Evolutionary conservation across 2,888 invertebrate genomes (phyloP), one percentile per base, ranked within the genome.

Genomic region (Branchipolynoe longqiensis): DNA sequence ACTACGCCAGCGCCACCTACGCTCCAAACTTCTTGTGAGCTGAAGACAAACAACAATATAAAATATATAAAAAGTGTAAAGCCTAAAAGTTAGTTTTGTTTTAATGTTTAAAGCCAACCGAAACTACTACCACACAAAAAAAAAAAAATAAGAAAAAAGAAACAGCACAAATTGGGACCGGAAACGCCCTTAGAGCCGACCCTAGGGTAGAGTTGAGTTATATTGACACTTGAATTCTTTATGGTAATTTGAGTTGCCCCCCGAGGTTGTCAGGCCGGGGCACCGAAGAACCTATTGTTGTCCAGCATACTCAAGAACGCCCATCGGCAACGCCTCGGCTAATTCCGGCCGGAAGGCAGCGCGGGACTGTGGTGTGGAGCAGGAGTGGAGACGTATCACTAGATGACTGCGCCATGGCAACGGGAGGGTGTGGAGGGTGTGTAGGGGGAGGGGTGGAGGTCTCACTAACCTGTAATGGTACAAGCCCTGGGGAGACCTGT

Each of bases 191-290:
- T 69, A 8, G 69, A n/a, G 69, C 69, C n/a, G 28, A 0, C 69
- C 36, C 33, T 38, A 38, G 18, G 33, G 69, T 33, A 33, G 69
- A 33, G 69, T 33, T 69, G 69, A 69, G 69, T 69, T 69, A 69
- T 69, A 69, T 69, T 69, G 69, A 69, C 69, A 69, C 69, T 33
- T 69, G 36, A 69, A 69, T 69, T 69, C 69, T 69, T 69, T 69
- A 69, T 69, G 69, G 69, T 69, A 69, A 69, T 69, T 69, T 69
- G 69, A 69, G 69, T 69, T 69, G 33, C 69, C 69, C 69, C 36
- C 18, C 0, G 69, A 33, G 69, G n/a, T 33, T 8, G 33, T 18
- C 69, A 69, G 38, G 38, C 4, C 69, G 18, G n/a, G 69, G 38
- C 69, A 69, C 69, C 69, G 33, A 38, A 69, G 69, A 69, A 38